phyloP scores from a whole-genome alignment of 1,140 invertebrate species.

The Nebria ingens region DNA sequence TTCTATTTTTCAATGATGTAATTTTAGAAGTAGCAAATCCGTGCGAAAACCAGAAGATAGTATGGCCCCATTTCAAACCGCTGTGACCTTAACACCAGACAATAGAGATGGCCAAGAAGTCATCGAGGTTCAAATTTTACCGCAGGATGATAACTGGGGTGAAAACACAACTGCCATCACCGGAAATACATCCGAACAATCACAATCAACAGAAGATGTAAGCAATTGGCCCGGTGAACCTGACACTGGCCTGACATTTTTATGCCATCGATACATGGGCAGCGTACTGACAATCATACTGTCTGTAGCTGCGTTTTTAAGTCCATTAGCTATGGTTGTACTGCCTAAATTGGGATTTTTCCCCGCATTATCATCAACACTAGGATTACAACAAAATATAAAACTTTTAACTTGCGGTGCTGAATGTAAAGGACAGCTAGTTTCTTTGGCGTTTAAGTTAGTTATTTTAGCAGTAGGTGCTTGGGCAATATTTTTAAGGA shows the following conservation, averaged over 20 bases:
- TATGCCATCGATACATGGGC: conserved; percentile 69
- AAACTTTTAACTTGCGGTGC: conserved; percentile 61
- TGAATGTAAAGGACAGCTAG: conserved; percentile 72
- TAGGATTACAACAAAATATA: conserved; percentile 44
- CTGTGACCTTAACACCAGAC: conserved; percentile 49
- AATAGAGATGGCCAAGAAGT: conserved; percentile 56
- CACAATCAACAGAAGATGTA: conserved; percentile 84
- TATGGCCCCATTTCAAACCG: conserved; percentile 56
- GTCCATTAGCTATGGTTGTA: conserved; percentile 88
- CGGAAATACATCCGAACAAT: conserved; percentile 91
- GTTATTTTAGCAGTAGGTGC: conserved; percentile 81
- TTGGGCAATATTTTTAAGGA: conserved; percentile 78
- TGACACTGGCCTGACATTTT: conserved; percentile 57
- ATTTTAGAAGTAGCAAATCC: conserved; percentile 30
- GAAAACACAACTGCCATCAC: conserved; percentile 96
- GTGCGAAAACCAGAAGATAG: conserved; percentile 35
- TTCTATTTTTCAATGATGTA: no score
- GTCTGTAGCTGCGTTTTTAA: conserved; percentile 74
- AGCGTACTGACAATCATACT: conserved; percentile 65
- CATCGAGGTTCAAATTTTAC: conserved; percentile 78
- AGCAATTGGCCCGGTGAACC: conserved; percentile 67
- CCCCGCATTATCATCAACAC: conserved; percentile 41
- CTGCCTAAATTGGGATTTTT: conserved; percentile 82
- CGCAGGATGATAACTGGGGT: conserved; percentile 96
- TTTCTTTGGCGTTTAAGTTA: conserved; percentile 86